Conservation (phyloP, 92 coral and sea anemone genomes). For the Parazoanthus swiftii region DNA sequence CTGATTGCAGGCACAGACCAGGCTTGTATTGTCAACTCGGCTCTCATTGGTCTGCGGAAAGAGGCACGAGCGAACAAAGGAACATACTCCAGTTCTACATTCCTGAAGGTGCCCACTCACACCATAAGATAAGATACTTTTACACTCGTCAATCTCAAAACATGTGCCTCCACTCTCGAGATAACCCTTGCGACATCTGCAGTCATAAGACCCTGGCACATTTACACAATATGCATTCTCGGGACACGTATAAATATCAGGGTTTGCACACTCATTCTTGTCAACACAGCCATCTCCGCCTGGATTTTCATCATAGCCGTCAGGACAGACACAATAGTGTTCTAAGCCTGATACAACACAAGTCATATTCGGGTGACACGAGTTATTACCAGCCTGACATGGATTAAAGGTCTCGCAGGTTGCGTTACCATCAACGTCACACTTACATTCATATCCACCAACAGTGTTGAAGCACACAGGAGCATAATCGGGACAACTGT, state of each 20-base stretch:
- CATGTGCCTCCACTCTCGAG: conserved; percentile 61
- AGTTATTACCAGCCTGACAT: conserved; percentile 51
- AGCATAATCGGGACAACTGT: conserved; percentile 46
- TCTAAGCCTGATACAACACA: conserved; percentile 59
- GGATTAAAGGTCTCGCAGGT: conserved; percentile 64
- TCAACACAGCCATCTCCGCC: conserved; percentile 56
- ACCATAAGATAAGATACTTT: conserved; percentile 38
- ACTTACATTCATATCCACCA: conserved; percentile 72
- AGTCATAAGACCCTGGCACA: conserved; percentile 58
- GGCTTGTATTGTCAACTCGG: conserved; percentile 38
- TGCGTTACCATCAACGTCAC: conserved; percentile 53
- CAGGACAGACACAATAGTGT: conserved; percentile 68
- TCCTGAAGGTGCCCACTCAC: conserved; percentile 51
- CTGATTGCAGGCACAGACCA: conserved; percentile 61
- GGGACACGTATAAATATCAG: conserved; percentile 46
- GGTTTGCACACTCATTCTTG: conserved; percentile 54
- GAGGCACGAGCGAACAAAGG: conserved; percentile 49
- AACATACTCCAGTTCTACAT: conserved; percentile 59
- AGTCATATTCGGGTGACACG: conserved; percentile 58
- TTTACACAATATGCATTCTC: conserved; percentile 57
- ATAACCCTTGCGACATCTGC: conserved; percentile 62
- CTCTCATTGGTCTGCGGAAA: conserved; percentile 45
- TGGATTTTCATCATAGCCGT: conserved; percentile 52
- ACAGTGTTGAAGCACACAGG: conserved; percentile 64
- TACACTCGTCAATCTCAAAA: conserved; percentile 66